Base-by-base conservation (phyloP, 2,797 vertebrate genomes). In the Gastrophryne carolinensis region DNA sequence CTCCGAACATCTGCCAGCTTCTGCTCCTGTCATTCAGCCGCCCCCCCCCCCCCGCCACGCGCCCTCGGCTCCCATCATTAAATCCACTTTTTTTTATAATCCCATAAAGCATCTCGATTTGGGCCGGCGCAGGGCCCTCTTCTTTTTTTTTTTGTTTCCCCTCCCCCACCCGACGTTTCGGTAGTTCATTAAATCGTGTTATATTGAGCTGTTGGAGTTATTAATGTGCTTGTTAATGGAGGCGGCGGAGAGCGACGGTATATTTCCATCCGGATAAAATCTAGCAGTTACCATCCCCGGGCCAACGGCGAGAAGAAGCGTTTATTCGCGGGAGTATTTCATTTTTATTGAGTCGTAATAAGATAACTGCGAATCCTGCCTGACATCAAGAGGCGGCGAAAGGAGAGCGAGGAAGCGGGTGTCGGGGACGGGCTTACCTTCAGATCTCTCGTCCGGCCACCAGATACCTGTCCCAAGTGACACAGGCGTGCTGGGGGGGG, bases 201-300 rank as follows among this genome's bases (percentile, higher is more conserved):
- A 10, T 70, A 30, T 57, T 23, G 17, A 70, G n/a, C 34, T 41
- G 53, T 57, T 41, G 27, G 35, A 58, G 47, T 57, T 70, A 57
- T 70, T 70, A 69, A 69, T 70, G 67, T 30, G 11, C 26, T 8
- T 29, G 26, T 44, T 70, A 70, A 69, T 69, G 52, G 53, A 57
- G 24, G 5, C 5, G 13, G n/a, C 23, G 44, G 5, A 49, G 44
- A 39, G 5, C 1, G 10, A 6, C 8, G 13, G 37, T 47, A 32
- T 44, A 69, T 70, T 30, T 54, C 34, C 29, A 35, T n/a, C 30
- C 2, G 54, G 29, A 67, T 54, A 37, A 67, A 53, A 35, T 35
- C 63, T 35, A 37, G 47, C 29, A 37, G 17, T 67, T 24, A 24
- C 2, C 8, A 69, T 39, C 23, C 26, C 26, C 67, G 23, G n/a